Conservation (phyloP, 2,113 vertebrate species). For the Mormyrus lacerda region DNA sequence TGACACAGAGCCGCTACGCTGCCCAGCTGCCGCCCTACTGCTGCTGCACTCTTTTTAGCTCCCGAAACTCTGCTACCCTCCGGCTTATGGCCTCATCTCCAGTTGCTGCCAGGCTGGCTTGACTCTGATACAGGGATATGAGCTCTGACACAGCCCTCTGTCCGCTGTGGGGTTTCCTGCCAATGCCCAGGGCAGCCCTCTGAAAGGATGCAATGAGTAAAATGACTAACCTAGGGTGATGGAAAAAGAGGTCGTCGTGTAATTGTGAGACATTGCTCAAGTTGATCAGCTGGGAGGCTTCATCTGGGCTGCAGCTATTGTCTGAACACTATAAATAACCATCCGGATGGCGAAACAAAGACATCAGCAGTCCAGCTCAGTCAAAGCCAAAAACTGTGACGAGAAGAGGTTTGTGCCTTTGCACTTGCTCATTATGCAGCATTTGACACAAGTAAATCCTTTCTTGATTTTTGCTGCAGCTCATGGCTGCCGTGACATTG, state of each 20-base stretch:
- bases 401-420: background rate
- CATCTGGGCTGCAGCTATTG: background rate
- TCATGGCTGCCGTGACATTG: background rate
- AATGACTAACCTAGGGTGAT: background rate
- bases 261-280: background rate
- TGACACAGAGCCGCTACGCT: background rate
- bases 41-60: background rate
- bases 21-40: background rate
- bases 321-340: background rate
- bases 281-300: background rate
- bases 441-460: background rate
- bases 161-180: constrained; percentile 10
- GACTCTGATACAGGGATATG: background rate
- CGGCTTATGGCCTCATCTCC: background rate
- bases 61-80: background rate
- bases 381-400: background rate
- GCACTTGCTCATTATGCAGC: background rate
- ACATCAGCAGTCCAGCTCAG: background rate
- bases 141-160: background rate
- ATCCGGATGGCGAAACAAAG: background rate
- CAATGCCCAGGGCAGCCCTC: background rate
- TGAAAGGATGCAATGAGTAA: background rate
- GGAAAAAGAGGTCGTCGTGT: background rate
- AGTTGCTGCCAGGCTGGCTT: constrained; percentile 5
- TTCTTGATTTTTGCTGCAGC: background rate